phyloP scores from a whole-genome alignment of 2,888 invertebrate species.

The Uropetala carovei region DNA sequence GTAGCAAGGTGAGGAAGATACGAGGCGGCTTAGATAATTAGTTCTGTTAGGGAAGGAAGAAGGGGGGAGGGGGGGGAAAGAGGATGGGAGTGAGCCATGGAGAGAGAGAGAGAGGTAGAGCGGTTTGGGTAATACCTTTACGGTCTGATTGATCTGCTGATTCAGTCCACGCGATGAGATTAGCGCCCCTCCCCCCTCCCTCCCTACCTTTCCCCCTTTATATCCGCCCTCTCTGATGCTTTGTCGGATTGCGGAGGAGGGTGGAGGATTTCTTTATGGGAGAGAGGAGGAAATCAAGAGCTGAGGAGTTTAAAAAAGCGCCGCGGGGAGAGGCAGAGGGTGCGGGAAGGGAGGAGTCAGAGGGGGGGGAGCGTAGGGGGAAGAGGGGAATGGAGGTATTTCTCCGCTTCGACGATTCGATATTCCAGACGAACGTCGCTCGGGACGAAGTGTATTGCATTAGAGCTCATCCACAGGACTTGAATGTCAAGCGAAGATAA shows the following conservation, averaged over 20 bases:
- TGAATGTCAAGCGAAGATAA: not conserved
- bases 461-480: not conserved
- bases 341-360: too few relatives aligned
- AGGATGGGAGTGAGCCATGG: not conserved
- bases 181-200: too few relatives aligned
- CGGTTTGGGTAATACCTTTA: not conserved
- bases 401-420: conserved; percentile 5
- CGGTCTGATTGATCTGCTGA: conserved; percentile 16
- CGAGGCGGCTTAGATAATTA: not conserved
- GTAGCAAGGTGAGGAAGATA: too few relatives aligned
- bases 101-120: not conserved
- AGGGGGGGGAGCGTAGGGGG: too few relatives aligned
- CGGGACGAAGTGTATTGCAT: not conserved
- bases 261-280: not conserved
- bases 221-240: too few relatives aligned
- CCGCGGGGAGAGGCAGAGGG: not conserved
- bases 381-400: not conserved
- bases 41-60: not conserved
- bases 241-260: not conserved
- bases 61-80: not conserved
- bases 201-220: too few relatives aligned
- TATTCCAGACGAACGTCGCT: not conserved
- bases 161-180: conserved; percentile 8
- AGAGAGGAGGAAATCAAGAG: not conserved
- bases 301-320: not conserved